Evolutionary conservation across 2,888 invertebrate genomes (phyloP), one percentile per base, ranked within the genome.

Genomic region (Machimus atricapillus): DNA sequence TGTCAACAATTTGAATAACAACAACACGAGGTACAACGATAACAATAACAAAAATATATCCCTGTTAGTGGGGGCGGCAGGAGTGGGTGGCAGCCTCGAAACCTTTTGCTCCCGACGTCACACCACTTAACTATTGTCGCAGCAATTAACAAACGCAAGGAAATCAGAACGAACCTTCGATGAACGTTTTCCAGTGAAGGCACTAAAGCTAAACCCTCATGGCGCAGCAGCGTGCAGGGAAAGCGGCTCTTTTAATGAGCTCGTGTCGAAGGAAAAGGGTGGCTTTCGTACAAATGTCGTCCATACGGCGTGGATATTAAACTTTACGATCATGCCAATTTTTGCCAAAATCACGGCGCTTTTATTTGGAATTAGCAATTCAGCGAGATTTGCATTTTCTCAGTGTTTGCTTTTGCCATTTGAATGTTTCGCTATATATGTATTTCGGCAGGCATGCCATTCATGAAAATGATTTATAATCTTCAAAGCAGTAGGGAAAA

Each of bases 1-100:
- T 88, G 88, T 88, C 88, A 86, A 88, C 88, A 88, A 85, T 88
- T 88, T 87, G 85, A 88, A 88, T 87, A 86, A 87, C 88, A 88
- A 87, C 56, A 77, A 88, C 88, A 88, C 31, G 46, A 58, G 46
- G 74, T 85, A 85, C 85, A 74, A 74, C 85, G 82, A 85, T 78
- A 87, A 85, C 85, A 79, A 85, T 66, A 87, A 82, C 81, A 73
- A 81, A 79, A 78, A 79, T 79, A 86, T 27, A 27, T 12, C 34
- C 37, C 37, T 23, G 37, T 58, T 37, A 58, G 86, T 37, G 40
- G 40, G 40, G 27, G 58, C 40, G 40, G 56, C 12, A n/a, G 43
- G 40, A 23, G 66, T 73, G 66, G 23, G 73, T 66, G 58, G 66
- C 19, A 14, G 34, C 2, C 8, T n/a, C 37, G 86, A 76, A 73